These are phyloP conservation scores for Leuciscus waleckii DNA, from an alignment of 2,797 vertebrate species.

Conservation along the genomic window DNA sequence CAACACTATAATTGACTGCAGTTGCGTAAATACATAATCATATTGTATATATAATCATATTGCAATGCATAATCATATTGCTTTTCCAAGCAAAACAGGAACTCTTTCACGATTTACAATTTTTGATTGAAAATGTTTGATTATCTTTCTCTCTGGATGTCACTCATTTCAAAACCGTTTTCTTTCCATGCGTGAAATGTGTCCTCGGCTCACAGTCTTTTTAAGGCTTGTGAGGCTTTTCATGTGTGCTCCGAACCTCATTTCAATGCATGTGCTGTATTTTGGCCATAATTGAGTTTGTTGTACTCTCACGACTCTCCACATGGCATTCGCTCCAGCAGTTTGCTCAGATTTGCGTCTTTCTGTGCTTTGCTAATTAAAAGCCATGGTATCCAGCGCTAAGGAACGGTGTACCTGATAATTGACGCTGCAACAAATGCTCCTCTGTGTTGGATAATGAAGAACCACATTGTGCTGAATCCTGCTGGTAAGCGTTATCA, in stretches of 20 bases:
- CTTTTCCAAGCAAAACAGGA: slow-evolving; percentile 15
- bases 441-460: slow-evolving; percentile 56
- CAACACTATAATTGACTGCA: background rate
- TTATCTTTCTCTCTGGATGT: background rate
- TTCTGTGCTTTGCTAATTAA: slow-evolving; percentile 56
- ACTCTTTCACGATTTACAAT: slow-evolving; percentile 6
- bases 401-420: slow-evolving; percentile 48
- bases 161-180: background rate
- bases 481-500: slow-evolving; percentile 49
- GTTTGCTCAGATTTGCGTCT: slow-evolving; percentile 35
- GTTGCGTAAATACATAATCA: slow-evolving; percentile 13
- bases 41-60: slow-evolving; percentile 14
- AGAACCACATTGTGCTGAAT: slow-evolving; percentile 48
- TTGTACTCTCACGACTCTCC: slow-evolving; percentile 32
- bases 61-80: slow-evolving; percentile 11
- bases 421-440: slow-evolving; percentile 44
- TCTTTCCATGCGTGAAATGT: background rate
- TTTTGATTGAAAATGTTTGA: slow-evolving; percentile 9
- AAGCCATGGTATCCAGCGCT: slow-evolving; percentile 55
- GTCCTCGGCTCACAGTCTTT: background rate
- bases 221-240: background rate
- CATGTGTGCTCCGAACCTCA: background rate
- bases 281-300: slow-evolving; percentile 48
- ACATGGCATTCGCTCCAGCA: slow-evolving; percentile 30
- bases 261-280: slow-evolving; percentile 46